Conservation (phyloP, 2,797 vertebrate genomes). For the Brotula barbata region DNA sequence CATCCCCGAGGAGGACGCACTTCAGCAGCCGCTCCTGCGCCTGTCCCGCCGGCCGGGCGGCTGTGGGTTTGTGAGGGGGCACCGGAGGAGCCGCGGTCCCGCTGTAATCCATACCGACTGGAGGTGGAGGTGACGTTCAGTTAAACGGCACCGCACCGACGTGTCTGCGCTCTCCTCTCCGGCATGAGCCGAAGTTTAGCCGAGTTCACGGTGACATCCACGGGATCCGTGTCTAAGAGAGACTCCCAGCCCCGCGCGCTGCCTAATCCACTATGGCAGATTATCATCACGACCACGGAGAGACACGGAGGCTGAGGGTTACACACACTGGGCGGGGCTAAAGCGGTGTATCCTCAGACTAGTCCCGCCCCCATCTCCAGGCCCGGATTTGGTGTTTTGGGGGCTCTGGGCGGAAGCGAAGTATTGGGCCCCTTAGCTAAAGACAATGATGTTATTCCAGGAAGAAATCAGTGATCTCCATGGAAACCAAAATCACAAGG, state of each 20-base stretch:
- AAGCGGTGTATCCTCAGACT: conserved; percentile 26
- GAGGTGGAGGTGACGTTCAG: conserved; percentile 60
- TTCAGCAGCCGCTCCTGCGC: conserved; percentile 79
- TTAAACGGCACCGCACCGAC: conserved; percentile 34
- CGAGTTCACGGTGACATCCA: not conserved
- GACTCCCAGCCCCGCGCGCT: conserved; percentile 20
- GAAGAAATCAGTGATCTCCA: no score
- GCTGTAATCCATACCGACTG: conserved; percentile 76
- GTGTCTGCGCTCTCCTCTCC: conserved; percentile 46
- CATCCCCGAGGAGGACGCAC: conserved; percentile 86
- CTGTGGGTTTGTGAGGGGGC: conserved; percentile 79
- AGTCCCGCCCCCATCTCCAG: conserved; percentile 55
- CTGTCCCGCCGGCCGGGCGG: conserved; percentile 49
- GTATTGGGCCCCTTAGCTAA: no score
- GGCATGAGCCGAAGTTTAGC: conserved; percentile 49
- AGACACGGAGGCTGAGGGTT: conserved; percentile 1
- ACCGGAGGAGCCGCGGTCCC: conserved; percentile 82
- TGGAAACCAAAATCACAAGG: no score
- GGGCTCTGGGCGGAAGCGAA: no score
- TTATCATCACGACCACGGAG: not conserved
- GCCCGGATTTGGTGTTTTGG: no score
- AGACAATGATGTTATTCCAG: no score
- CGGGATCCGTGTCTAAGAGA: conserved; percentile 2
- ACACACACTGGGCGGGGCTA: conserved; percentile 37
- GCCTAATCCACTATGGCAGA: conserved; percentile 24